Conservation (phyloP, 2,888 invertebrate genomes). For the Holacanthella duospinosa region DNA sequence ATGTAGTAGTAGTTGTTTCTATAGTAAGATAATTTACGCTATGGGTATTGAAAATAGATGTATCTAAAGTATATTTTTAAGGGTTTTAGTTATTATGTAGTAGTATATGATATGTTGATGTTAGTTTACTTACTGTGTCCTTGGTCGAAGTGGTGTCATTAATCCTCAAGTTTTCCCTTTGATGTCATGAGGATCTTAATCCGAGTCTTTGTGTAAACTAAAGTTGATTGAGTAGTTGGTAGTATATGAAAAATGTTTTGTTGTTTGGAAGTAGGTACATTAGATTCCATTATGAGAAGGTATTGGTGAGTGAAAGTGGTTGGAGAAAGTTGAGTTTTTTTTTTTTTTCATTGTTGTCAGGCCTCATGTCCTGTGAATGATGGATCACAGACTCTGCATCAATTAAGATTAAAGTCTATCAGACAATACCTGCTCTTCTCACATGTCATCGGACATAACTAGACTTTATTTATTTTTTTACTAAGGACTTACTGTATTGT, state of each 20-base stretch:
- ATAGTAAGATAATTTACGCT: too few species aligned
- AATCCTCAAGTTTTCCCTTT: not conserved
- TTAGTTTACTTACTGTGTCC: not conserved
- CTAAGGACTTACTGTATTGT: too few species aligned
- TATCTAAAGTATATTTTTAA: too few species aligned
- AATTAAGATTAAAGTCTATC: slow-evolving; percentile 33
- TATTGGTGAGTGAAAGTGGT: slow-evolving; percentile 9
- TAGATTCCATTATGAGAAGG: not conserved
- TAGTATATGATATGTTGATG: too few species aligned
- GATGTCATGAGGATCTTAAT: not conserved
- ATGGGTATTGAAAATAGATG: too few species aligned
- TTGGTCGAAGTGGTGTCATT: not conserved
- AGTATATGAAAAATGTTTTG: not conserved
- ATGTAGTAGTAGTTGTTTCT: too few species aligned
- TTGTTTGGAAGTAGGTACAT: too few species aligned
- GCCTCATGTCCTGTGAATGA: slow-evolving; percentile 24
- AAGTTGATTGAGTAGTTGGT: not conserved
- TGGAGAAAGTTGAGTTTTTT: too few species aligned
- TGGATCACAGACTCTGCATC: slow-evolving; percentile 31
- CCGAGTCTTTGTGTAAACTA: not conserved
- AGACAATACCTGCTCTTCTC: too few species aligned
- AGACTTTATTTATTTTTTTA: too few species aligned
- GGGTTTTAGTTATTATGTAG: too few species aligned
- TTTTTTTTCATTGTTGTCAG: slow-evolving; percentile 31
- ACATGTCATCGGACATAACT: too few species aligned